Evolutionary conservation across 2,888 invertebrate genomes (phyloP), one percentile per base, ranked within the genome.

Genomic region (Brenthis ino): DNA sequence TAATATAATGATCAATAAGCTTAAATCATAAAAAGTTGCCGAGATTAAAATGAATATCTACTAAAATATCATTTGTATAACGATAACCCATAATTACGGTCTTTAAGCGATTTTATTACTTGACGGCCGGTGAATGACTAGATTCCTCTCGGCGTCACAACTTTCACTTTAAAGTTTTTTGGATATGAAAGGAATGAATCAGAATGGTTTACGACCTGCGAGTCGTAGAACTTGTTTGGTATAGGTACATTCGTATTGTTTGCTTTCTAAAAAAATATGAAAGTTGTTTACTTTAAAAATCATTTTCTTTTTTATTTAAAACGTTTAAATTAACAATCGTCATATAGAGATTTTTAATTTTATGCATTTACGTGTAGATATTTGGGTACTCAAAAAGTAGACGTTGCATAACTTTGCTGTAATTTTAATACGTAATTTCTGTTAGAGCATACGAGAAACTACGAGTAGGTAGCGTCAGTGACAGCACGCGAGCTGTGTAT

Each of bases 161-260:
- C 92, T 92, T 92, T 92, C 92, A 92, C 92, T 92, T 89, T 81
- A 85, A 85, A 82, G 76, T 84, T 88, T 88, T 91, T 91, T 85
- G 85, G 84, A 80, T 79, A 84, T 75, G 79, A 78, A 77, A 78
- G 75, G 73, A 76, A 74, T 78, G 75, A 78, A 69, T 78, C 76
- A 74, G 74, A 73, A 74, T 70, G 69, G 67, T 73, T 74, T 73
- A 69, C 73, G 76, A 77, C 73, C 76, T 72, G 75, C 76, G 75
- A 73, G 65, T 61, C 53, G 70, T 65, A 64, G 69, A 72, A 72
- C 69, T 73, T 65, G 72, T 72, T 72, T 72, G 57, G 72, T 70
- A 65, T 65, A 67, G 47, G 72, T 64, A 53, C 50, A 56, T 61
- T 60, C 57, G 68, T 70, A 72, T 72, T 72, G 68, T 70, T 68